Evolutionary conservation across 2,113 vertebrate genomes (phyloP), one percentile per base, ranked within the genome.

Genomic region (Hippocampus abdominalis): DNA sequence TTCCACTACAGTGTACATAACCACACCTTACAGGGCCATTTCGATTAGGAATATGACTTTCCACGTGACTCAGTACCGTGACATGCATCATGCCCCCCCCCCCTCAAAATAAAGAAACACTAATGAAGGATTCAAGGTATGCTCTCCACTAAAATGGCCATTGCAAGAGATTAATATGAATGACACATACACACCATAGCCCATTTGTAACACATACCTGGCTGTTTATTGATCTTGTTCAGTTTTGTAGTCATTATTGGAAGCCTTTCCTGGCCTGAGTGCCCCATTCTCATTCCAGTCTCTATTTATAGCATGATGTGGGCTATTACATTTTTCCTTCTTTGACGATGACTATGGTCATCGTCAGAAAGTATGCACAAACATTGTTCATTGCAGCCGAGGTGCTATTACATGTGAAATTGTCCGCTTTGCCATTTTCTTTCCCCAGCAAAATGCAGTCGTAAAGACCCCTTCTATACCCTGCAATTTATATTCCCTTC

Each of bases 341-440:
- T 72, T 62, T 29, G 49, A 69, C 74, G 73, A 82, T 76, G 79
- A 80, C 54, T 78, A 56, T 29, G 27, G 1, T 18, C 27, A 8
- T 29, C 27, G 13, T 59, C 56, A 29, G 23, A 59, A 59, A 59
- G 4, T 59, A 13, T 59, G 25, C 5, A 78, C 69, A 70, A 83
- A 71, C 15, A 72, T 59, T 80, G 56, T 86, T 88, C 78, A 88
- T 86, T 82, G 84, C 74, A 86, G 60, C 70, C 82, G 78, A 48
- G 65, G 80, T 56, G 64, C 74, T 61, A 80, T 89, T 85, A 82
- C 80, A 90, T 75, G 84, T 86, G 79, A 80, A 85, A 86, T 84
- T 83, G 64, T 60, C 66, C 61, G 73, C 67, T 65, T 75, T 27
- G 59, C 23, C 49, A 57, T 68, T 67, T 63, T 13, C 57, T 44